Base-by-base conservation (phyloP, 1,140 invertebrate genomes). In the Anadara kagoshimensis region DNA sequence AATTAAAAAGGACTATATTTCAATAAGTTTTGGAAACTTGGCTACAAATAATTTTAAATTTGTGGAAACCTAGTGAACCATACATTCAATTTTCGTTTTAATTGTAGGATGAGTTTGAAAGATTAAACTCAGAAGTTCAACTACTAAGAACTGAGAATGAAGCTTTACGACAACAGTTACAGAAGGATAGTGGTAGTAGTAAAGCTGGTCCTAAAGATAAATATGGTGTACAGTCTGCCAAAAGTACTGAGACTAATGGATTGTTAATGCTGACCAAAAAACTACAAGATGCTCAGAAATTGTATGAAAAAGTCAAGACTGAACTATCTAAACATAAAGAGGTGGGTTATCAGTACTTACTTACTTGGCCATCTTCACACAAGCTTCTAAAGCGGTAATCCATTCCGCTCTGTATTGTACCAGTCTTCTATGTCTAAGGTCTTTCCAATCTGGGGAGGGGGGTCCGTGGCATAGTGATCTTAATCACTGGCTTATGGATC, bases 281-380 rank as follows among this genome's bases (percentile, higher is more conserved):
- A 66, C 51, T 85, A 61, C 76, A 83, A 57, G 82, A 85, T 66
- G 78, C 79, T 1, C 80, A 80, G 45, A 81, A 75, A 64, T 53
- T 78, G 43, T 80, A 85, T 69, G 72, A 77, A 8, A 76, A 75
- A 47, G 66, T 84, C 24, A 85, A 85, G 56, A 45, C 75, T 36
- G 83, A 84, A 49, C 63, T 82, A 12, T 45, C 24, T n/a, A 73
- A 74, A 18, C 22, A 75, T 5, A 85, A 82, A 76, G 54, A 82
- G 80, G 84, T 82, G 73, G 43, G 29, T 36, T 3, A 36, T 36
- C 29, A 36, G 29, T 36, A 3, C 2, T 36, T 3, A 2, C 29
- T 36, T 36, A 36, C 29, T 36, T 36, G 7, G 29, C 7, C 29
- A 3, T 36, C 29, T 36, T 36, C 29, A 36, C 7, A n/a, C n/a